phyloP scores from a whole-genome alignment of 2,113 vertebrate genomes.

The Mirza zaza region DNA sequence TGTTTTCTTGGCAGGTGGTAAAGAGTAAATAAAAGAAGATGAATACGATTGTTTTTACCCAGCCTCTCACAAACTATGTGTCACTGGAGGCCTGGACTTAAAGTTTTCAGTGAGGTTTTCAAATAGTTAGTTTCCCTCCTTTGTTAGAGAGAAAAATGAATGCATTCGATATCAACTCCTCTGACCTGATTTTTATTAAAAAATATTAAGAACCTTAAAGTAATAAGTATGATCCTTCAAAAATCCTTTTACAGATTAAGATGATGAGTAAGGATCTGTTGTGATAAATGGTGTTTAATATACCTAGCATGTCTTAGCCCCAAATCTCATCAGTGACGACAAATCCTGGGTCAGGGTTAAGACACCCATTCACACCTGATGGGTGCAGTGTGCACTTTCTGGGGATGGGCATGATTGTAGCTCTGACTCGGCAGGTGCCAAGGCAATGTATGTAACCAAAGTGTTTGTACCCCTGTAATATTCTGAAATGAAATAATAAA shows the following conservation, averaged over 20 bases:
- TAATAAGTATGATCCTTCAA: slow-evolving; percentile 23
- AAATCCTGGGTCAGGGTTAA: slow-evolving; percentile 15
- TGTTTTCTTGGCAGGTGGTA: neutral
- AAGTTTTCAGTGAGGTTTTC: neutral
- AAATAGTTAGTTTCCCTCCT: slow-evolving; percentile 20
- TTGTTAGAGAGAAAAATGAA: neutral
- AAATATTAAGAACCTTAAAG: neutral
- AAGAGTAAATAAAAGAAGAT: neutral
- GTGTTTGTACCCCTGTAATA: no score
- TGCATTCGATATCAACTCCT: neutral
- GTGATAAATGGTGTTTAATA: slow-evolving; percentile 6
- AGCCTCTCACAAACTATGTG: neutral
- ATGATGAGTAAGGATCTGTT: neutral
- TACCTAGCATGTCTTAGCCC: neutral
- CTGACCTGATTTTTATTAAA: neutral
- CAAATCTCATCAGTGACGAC: neutral
- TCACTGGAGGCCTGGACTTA: neutral
- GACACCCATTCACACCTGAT: no score
- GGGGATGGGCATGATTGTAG: no score
- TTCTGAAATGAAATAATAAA: no score
- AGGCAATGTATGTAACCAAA: no score
- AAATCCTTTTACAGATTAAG: slow-evolving; percentile 22
- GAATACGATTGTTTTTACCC: neutral
- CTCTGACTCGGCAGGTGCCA: no score
- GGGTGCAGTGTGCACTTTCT: no score